These are phyloP conservation scores for Macropodus opercularis DNA, from an alignment of 2,797 vertebrate species.

Conservation along the genomic window DNA sequence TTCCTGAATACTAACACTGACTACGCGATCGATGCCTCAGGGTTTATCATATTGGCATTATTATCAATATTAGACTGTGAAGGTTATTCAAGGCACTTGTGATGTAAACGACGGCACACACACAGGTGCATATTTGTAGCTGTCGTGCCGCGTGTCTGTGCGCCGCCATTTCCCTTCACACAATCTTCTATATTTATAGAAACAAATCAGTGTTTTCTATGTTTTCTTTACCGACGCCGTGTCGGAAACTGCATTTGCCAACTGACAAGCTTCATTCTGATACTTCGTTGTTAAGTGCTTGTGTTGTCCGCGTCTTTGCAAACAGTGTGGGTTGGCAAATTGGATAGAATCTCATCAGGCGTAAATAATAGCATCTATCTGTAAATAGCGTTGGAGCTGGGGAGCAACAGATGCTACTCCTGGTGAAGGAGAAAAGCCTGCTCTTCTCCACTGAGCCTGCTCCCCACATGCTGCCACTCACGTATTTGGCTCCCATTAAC, in stretches of 20 bases:
- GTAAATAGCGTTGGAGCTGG: slow-evolving; percentile 72
- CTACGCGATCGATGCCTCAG: slow-evolving; percentile 31
- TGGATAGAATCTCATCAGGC: slow-evolving; percentile 70
- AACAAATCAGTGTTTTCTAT: slow-evolving; percentile 29
- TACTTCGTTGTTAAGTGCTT: slow-evolving; percentile 49
- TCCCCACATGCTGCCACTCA: slow-evolving; percentile 75
- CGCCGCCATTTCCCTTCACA: slow-evolving; percentile 4
- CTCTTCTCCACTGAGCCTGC: slow-evolving; percentile 71
- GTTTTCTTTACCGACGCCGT: slow-evolving; percentile 15
- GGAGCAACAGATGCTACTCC: slow-evolving; percentile 77
- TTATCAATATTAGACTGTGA: slow-evolving; percentile 16
- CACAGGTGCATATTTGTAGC: slow-evolving; percentile 1
- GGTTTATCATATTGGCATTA: slow-evolving; percentile 12
- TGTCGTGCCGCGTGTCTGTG: background rate
- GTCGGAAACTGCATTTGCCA: slow-evolving; percentile 6
- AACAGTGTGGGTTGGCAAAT: slow-evolving; percentile 63
- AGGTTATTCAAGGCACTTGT: slow-evolving; percentile 11
- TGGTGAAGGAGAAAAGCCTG: slow-evolving; percentile 71
- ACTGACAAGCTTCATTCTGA: slow-evolving; percentile 21
- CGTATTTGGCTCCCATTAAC: slow-evolving; percentile 74
- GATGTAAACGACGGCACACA: background rate
- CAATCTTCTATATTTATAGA: slow-evolving; percentile 14
- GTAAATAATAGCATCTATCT: slow-evolving; percentile 77
- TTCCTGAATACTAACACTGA: slow-evolving; percentile 34
- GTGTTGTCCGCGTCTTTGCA: slow-evolving; percentile 54